Percentiles rank a stretch among this genome's conserved stretches.
Conservation (phyloP, 53 echinoderm and acorn worm genomes). For the Hippasteria phrygiana region DNA sequence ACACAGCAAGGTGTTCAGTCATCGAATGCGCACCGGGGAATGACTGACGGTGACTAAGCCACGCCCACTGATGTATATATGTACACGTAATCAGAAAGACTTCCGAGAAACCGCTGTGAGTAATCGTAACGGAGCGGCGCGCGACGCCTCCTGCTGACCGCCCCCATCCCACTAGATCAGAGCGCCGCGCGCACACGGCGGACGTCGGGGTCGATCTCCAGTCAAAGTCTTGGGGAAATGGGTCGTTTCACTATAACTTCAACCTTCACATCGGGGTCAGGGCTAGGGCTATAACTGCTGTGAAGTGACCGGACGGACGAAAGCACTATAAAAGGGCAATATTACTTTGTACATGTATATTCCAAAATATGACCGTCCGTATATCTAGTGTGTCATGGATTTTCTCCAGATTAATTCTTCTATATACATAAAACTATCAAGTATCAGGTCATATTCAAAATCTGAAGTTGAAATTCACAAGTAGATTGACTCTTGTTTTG, state of each 20-base stretch:
- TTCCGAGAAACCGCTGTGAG: conserved; percentile 57
- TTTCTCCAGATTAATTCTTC: too few species aligned
- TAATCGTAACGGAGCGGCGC: conserved; percentile 44
- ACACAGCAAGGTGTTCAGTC: not conserved
- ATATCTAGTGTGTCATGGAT: too few species aligned
- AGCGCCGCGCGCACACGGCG: too few species aligned
- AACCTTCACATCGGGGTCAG: conserved; percentile 7
- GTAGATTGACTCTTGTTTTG: too few species aligned
- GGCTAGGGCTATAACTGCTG: conserved; percentile 24
- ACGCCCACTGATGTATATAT: conserved; percentile 63
- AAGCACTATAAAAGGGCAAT: not conserved
- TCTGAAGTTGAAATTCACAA: too few species aligned
- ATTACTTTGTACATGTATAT: not conserved
- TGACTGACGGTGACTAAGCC: not conserved
- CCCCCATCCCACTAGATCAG: too few species aligned
- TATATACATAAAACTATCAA: too few species aligned
- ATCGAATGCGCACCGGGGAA: not conserved
- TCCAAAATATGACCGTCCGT: too few species aligned
- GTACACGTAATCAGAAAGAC: not conserved
- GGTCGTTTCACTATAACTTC: not conserved
- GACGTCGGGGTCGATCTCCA: too few species aligned
- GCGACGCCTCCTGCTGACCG: not conserved
- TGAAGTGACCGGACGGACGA: conserved; percentile 20
- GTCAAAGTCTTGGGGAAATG: conserved; percentile 25
- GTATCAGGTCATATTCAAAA: too few species aligned